Conservation (phyloP, 2,797 vertebrate species). For the Gila robusta region DNA sequence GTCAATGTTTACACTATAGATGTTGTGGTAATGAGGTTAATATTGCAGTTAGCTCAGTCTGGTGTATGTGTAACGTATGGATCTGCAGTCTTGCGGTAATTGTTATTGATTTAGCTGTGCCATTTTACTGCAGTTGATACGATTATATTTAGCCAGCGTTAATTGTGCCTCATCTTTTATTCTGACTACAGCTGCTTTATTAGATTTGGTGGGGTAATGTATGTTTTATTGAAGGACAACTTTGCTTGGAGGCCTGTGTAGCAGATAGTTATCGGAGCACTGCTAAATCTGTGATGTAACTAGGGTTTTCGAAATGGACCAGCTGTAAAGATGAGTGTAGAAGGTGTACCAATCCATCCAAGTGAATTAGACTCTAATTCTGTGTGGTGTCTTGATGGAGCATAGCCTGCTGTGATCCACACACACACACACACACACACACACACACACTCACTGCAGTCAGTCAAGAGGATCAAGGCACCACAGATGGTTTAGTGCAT, state of each 20-base stretch:
- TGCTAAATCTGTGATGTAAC: conserved; percentile 42
- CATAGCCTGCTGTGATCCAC: neutral
- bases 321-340: neutral
- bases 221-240: conserved; percentile 30
- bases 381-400: conserved; percentile 18
- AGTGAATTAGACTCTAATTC: conserved; percentile 23
- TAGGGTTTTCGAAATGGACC: neutral
- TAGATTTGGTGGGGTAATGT: conserved; percentile 31
- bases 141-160: conserved; percentile 25
- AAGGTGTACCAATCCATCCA: conserved; percentile 17
- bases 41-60: neutral
- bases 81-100: conserved; percentile 23
- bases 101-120: conserved; percentile 41
- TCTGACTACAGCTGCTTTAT: conserved; percentile 18
- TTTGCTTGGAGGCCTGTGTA: conserved; percentile 16
- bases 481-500: conserved; percentile 24
- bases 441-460: neutral
- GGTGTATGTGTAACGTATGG: neutral
- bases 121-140: conserved; percentile 31
- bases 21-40: conserved; percentile 29
- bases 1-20: neutral
- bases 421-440: neutral
- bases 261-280: conserved; percentile 4
- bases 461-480: conserved; percentile 25
- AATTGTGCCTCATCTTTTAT: conserved; percentile 38